phyloP scores from a whole-genome alignment of 2,888 invertebrate genomes.

The Limnephilus lunatus region DNA sequence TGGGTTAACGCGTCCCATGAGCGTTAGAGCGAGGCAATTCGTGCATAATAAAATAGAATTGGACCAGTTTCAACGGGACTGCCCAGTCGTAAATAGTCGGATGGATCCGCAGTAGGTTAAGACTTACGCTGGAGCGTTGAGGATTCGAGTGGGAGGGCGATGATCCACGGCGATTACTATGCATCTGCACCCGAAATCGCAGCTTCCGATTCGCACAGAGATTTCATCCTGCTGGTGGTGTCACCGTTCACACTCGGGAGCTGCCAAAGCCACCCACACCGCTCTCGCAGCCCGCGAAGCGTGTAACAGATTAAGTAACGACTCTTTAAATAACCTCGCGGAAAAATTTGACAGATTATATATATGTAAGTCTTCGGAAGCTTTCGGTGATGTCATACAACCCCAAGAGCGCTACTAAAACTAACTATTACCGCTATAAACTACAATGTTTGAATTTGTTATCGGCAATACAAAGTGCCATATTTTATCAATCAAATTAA shows the following conservation, averaged over 20 bases:
- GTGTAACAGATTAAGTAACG: conserved; percentile 8
- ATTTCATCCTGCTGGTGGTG: conserved; percentile 14
- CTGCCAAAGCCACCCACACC: conserved; percentile 31
- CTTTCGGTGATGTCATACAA: neutral
- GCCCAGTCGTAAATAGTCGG: conserved; percentile 17
- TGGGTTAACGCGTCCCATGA: neutral
- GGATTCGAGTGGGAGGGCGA: conserved; percentile 31
- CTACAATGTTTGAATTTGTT: neutral
- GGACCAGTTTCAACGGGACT: neutral
- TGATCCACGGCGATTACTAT: conserved; percentile 18
- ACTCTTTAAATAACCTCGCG: conserved; percentile 18
- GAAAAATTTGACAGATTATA: conserved; percentile 6
- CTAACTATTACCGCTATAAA: no score
- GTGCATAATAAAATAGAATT: conserved; percentile 11
- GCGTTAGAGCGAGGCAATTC: conserved; percentile 21
- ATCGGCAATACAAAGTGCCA: neutral
- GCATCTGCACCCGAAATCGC: conserved; percentile 45
- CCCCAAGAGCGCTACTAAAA: neutral
- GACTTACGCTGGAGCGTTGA: neutral
- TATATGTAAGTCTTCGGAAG: neutral
- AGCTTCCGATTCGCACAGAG: conserved; percentile 16
- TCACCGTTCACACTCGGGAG: conserved; percentile 18
- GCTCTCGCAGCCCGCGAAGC: neutral
- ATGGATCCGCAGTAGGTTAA: conserved; percentile 4
- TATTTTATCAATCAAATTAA: neutral